These are phyloP conservation scores for Philotrypesis tridentata DNA, from an alignment of 1,140 invertebrate genomes.

Conservation along the genomic window DNA sequence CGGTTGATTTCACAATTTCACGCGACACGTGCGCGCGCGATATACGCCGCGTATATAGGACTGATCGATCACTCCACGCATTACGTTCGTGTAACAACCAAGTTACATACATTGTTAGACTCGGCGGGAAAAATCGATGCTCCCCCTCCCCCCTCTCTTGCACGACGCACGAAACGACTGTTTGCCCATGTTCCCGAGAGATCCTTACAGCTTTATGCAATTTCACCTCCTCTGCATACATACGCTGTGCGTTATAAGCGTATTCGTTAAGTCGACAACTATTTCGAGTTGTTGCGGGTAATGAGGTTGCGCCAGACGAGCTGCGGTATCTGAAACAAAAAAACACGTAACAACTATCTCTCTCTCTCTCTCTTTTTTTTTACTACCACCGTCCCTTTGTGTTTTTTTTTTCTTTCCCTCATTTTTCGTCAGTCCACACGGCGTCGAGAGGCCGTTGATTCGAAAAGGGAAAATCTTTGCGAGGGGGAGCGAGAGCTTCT, in stretches of 20 bases:
- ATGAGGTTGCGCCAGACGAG: slow-evolving; percentile 4
- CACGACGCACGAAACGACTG: slow-evolving; percentile 4
- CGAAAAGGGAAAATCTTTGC: slow-evolving; percentile 18
- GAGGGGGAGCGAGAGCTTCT: neutral
- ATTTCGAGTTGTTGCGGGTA: neutral
- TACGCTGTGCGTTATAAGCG: neutral
- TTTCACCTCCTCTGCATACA: neutral
- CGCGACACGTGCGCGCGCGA: neutral
- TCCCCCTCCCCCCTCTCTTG: neutral
- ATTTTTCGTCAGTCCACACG: neutral
- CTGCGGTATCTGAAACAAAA: slow-evolving; percentile 36
- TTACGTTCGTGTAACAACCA: neutral
- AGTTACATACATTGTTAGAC: neutral
- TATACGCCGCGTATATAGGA: no score
- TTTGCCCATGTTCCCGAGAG: neutral
- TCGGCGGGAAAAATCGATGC: slow-evolving; percentile 32
- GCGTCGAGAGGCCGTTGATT: no score
- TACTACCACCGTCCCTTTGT: neutral
- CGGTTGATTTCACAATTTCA: slow-evolving; percentile 22
- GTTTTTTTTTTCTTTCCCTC: neutral
- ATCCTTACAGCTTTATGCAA: neutral
- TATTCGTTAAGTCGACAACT: neutral
- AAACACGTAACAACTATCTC: slow-evolving; percentile 34
- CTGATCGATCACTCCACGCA: neutral
- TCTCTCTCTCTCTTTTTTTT: neutral